Evolutionary conservation across 2,888 invertebrate genomes (phyloP).

Genomic region (Hyppa rectilinea): DNA sequence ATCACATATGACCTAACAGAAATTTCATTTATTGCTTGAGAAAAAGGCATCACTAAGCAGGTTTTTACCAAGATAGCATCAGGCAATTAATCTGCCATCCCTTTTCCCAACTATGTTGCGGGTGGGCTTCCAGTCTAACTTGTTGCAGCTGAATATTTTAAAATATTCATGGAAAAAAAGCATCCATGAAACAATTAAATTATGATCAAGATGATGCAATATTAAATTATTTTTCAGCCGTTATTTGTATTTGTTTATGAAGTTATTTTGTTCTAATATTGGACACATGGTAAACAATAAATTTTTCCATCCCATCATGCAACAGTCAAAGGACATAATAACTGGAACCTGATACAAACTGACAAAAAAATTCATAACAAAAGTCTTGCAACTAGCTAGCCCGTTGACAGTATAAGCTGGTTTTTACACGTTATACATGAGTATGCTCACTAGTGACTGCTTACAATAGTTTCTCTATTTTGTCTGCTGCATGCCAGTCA

Average conservation of each 20-base stretch:
- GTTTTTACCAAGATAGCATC: too few species aligned
- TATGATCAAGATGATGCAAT: conserved; percentile 9
- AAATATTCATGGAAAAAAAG: too few species aligned
- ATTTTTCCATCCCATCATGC: neutral
- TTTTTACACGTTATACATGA: too few species aligned
- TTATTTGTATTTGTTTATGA: neutral
- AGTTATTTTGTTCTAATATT: neutral
- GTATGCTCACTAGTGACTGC: too few species aligned
- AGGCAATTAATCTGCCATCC: too few species aligned
- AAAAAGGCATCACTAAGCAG: neutral
- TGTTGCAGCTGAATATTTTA: too few species aligned
- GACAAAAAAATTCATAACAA: neutral
- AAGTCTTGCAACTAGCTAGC: neutral
- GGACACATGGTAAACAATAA: neutral
- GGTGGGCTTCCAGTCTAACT: too few species aligned
- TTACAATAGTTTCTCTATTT: too few species aligned
- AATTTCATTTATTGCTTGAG: too few species aligned
- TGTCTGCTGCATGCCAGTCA: too few species aligned
- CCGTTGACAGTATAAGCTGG: neutral
- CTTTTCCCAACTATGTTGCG: too few species aligned
- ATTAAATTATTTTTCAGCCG: neutral
- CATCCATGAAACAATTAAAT: neutral
- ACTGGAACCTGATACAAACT: neutral
- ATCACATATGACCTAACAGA: neutral
- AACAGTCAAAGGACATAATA: neutral